Base-by-base conservation (phyloP, 1,140 invertebrate species). In the Wiebesia pumilae region DNA sequence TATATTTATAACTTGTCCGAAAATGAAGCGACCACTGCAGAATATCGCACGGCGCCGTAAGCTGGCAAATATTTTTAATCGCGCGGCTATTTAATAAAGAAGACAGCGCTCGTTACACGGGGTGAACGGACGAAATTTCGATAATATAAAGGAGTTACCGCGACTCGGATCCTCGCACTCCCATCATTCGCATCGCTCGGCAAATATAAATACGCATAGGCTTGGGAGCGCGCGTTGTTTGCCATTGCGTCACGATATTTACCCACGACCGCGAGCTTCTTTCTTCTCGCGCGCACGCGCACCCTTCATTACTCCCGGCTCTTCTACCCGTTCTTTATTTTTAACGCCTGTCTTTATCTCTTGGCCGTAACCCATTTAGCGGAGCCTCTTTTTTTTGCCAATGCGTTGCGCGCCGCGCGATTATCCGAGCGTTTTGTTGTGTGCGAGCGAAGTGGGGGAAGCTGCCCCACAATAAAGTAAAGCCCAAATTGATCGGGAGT, bases 181-280 rank as follows among this genome's bases (percentile, higher is more conserved):
- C 27, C 73, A 47, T 77, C 24, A 51, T 47, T 33, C 54, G 38
- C n/a, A 43, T 43, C 80, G 27, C 80, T 40, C 80, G 80, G 58
- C 40, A 81, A 81, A 47, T 51, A 81, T 43, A 69, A 67, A 87
- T 84, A 87, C 54, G 69, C 27, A 9, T 65, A 65, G 27, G 24
- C 62, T 65, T 14, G 43, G 43, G 43, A 47, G 43, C 58, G 21
- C 58, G 24, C 47, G 38, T 71, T 82, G 83, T 80, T 85, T 85
- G 80, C 73, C 84, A 51, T 87, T 88, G 87, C 88, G 87, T 88
- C 88, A 88, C 71, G 62, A 85, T 88, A 62, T 87, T 88, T 84
- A 79, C 85, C 69, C 47, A 71, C 86, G 67, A 78, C 47, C 62
- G 58, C 80, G 62, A 80, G 80, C 62, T 77, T 83, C 73, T 87